Evolutionary conservation across 92 coral and sea anemone species (phyloP).

Genomic region (Plumapathes pennacea): DNA sequence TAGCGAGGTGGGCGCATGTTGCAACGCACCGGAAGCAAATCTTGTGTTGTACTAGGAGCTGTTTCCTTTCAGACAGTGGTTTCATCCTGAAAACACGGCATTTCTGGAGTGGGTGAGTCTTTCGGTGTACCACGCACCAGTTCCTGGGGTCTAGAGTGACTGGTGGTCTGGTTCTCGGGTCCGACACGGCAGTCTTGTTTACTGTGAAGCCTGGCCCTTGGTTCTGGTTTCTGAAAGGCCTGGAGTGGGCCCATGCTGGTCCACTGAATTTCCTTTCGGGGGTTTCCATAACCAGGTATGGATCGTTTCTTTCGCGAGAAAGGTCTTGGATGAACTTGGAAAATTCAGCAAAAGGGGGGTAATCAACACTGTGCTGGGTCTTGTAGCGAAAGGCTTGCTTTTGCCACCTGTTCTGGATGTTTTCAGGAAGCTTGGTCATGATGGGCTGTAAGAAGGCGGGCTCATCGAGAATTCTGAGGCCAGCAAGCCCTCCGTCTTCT

Average conservation of each 20-base stretch:
- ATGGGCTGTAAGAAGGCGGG: slow-evolving; percentile 27
- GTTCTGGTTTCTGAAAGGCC: background rate
- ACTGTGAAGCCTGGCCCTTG: background rate
- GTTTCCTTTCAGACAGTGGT: slow-evolving; percentile 20
- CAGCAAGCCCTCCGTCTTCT: slow-evolving; percentile 24
- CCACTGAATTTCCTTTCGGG: background rate
- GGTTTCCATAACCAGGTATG: slow-evolving; percentile 17
- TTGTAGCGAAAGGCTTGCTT: slow-evolving; percentile 30
- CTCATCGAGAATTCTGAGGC: slow-evolving; percentile 24
- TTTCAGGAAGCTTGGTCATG: slow-evolving; percentile 21
- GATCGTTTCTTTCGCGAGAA: slow-evolving; percentile 39
- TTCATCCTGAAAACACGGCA: slow-evolving; percentile 31
- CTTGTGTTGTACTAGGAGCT: slow-evolving; percentile 5
- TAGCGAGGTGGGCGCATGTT: slow-evolving; percentile 15
- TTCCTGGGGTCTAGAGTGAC: slow-evolving; percentile 3
- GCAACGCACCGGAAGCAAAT: slow-evolving; percentile 31
- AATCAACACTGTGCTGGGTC: slow-evolving; percentile 11
- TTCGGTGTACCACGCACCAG: slow-evolving; percentile 26
- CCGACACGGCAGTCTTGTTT: slow-evolving; percentile 1
- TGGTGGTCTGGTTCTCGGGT: too few species aligned
- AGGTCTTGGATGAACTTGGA: slow-evolving; percentile 19
- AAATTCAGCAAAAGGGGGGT: slow-evolving; percentile 38
- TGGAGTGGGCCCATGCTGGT: background rate
- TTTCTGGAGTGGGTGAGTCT: slow-evolving; percentile 28
- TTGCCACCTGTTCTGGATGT: slow-evolving; percentile 48